phyloP scores from a whole-genome alignment of 2,797 vertebrate species.

The Sebastolobus altivelis region DNA sequence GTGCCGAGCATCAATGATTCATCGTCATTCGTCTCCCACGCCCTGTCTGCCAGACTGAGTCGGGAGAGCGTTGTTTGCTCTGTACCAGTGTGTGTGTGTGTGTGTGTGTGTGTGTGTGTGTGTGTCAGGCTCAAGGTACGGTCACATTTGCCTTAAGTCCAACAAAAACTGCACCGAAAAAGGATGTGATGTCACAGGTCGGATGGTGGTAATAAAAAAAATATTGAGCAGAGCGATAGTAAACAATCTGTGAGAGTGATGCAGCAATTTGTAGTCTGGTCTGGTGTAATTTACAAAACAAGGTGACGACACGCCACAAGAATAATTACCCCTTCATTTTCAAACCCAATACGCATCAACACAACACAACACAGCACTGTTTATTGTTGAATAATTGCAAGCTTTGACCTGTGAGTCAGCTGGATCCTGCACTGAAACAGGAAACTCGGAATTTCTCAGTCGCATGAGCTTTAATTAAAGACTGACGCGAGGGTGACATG shows the following conservation, averaged over 20 bases:
- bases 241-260: slow-evolving; percentile 11
- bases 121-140: slow-evolving; percentile 5
- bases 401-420: slow-evolving; percentile 14
- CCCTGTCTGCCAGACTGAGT: slow-evolving; percentile 67
- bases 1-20: slow-evolving; percentile 68
- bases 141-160: slow-evolving; percentile 17
- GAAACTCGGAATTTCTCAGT: slow-evolving; percentile 13
- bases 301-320: neutral
- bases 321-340: slow-evolving; percentile 19
- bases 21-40: slow-evolving; percentile 63
- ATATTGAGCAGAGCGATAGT: neutral
- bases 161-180: neutral
- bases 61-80: slow-evolving; percentile 41
- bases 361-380: neutral
- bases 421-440: neutral
- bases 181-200: neutral
- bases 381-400: slow-evolving; percentile 11
- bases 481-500: neutral
- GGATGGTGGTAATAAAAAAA: neutral
- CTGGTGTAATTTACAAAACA: slow-evolving; percentile 13
- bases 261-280: slow-evolving; percentile 1
- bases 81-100: neutral
- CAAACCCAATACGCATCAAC: neutral
- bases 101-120: neutral
- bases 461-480: slow-evolving; percentile 10